Conservation (phyloP, 2,888 invertebrate species). For the Cotesia congregata region DNA sequence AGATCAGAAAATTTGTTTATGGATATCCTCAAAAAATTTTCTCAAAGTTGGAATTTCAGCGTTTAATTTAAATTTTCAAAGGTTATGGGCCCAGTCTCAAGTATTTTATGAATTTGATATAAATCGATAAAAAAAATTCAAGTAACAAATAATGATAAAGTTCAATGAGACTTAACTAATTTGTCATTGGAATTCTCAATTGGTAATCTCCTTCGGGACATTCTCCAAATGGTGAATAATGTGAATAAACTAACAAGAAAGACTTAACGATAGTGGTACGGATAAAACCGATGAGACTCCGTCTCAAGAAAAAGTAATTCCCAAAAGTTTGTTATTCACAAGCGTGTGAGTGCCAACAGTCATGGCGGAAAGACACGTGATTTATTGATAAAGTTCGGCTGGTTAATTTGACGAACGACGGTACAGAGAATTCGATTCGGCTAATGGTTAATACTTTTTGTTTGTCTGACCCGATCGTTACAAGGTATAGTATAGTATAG, state of each 20-base stretch:
- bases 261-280: slow-evolving; percentile 7
- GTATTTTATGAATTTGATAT: too few species aligned
- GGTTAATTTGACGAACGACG: slow-evolving; percentile 56
- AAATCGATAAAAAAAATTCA: too few species aligned
- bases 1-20: too few species aligned
- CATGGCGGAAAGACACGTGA: slow-evolving; percentile 48
- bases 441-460: slow-evolving; percentile 21
- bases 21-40: too few species aligned
- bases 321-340: slow-evolving; percentile 39
- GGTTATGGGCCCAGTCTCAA: too few species aligned
- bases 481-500: too few species aligned
- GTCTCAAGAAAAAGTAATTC: slow-evolving; percentile 32
- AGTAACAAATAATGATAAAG: slow-evolving; percentile 25
- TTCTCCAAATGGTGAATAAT: slow-evolving; percentile 25
- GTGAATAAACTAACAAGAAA: slow-evolving; percentile 27
- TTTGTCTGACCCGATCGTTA: slow-evolving; percentile 14
- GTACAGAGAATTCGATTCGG: slow-evolving; percentile 26
- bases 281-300: slow-evolving; percentile 12
- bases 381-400: slow-evolving; percentile 54
- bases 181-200: slow-evolving; percentile 31
- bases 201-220: slow-evolving; percentile 33
- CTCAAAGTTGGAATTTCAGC: too few species aligned
- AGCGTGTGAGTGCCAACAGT: slow-evolving; percentile 30
- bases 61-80: too few species aligned
- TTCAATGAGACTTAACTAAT: not conserved